Percentiles rank a stretch among this genome's conserved stretches.
Conservation (phyloP, 2,888 invertebrate genomes). For the Spisula solida region DNA sequence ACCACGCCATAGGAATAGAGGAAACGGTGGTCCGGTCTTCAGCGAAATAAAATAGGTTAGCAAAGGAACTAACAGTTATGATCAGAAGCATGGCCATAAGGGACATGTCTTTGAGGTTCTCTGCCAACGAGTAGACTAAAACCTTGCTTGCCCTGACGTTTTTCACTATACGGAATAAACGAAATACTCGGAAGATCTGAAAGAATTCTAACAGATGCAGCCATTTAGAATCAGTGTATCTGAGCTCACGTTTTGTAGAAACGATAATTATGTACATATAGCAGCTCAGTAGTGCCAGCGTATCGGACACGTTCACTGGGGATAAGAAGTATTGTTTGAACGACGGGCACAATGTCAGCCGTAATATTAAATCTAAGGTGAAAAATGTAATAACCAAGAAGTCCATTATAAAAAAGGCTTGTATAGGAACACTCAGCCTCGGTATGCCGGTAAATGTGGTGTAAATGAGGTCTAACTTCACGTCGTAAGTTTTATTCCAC, state of each 20-base stretch:
- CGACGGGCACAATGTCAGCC: conserved; percentile 59
- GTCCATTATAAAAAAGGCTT: conserved; percentile 45
- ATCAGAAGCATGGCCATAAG: conserved; percentile 55
- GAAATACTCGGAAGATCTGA: conserved; percentile 61
- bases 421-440: conserved; percentile 15
- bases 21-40: conserved; percentile 46
- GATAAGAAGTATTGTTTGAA: conserved; percentile 53
- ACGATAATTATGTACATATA: conserved; percentile 45
- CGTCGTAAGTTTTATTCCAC: no score
- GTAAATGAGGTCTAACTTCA: neutral
- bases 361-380: conserved; percentile 54
- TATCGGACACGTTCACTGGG: conserved; percentile 59
- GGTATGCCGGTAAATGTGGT: neutral
- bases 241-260: conserved; percentile 2
- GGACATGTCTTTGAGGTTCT: conserved; percentile 57
- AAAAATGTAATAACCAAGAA: conserved; percentile 56
- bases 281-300: conserved; percentile 51
- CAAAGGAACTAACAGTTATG: conserved; percentile 57
- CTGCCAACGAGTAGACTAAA: conserved; percentile 50
- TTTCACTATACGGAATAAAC: conserved; percentile 64
- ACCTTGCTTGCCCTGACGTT: conserved; percentile 66
- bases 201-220: conserved; percentile 50
- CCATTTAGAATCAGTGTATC: conserved; percentile 45
- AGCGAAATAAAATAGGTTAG: conserved; percentile 55
- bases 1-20: conserved; percentile 68